Conservation (phyloP, 2,888 invertebrate species). For the Acanthosepion esculentum region DNA sequence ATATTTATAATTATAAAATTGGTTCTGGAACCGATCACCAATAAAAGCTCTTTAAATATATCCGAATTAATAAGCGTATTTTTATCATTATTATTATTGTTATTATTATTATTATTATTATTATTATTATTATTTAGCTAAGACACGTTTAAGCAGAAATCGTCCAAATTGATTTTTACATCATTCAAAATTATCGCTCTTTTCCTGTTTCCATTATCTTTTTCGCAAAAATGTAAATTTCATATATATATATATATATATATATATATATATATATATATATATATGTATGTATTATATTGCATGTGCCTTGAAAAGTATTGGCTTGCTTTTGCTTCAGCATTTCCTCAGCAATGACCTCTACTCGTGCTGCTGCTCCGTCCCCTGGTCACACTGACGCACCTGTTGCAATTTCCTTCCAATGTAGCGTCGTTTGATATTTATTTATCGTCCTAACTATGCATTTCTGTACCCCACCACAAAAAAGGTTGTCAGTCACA, state of each 20-base stretch:
- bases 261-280: conserved; percentile 33
- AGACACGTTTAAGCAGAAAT: neutral
- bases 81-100: too few species aligned
- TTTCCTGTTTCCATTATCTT: neutral
- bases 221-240: neutral
- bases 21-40: too few species aligned
- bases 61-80: too few species aligned
- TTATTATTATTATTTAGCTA: neutral
- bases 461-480: too few species aligned
- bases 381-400: neutral
- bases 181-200: neutral
- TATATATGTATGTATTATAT: neutral
- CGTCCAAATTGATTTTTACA: too few species aligned
- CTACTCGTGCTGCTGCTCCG: neutral
- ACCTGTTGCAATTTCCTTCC: neutral
- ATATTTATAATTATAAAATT: too few species aligned
- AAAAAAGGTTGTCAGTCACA: too few species aligned
- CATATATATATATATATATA: neutral
- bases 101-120: neutral
- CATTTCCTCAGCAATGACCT: neutral
- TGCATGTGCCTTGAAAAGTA: neutral
- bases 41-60: too few species aligned
- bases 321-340: neutral
- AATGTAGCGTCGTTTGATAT: neutral
- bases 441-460: too few species aligned